These are phyloP conservation scores for Tetramorium simillimum DNA, from an alignment of 1,140 invertebrate genomes.

Conservation along the genomic window DNA sequence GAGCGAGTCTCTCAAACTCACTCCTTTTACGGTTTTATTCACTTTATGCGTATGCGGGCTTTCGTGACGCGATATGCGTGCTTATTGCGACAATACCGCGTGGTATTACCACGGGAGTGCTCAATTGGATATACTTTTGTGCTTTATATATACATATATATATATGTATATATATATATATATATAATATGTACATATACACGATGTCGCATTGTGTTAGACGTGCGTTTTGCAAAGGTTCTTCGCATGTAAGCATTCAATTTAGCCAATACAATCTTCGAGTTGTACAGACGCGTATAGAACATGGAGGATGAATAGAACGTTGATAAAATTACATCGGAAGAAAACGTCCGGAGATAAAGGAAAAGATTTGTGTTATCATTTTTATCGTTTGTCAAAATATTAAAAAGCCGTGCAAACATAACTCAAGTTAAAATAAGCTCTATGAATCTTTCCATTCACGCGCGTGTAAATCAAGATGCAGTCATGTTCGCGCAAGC, in stretches of 20 bases:
- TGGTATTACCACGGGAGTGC: slow-evolving; percentile 1
- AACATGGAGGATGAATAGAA: neutral
- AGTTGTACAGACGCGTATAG: neutral
- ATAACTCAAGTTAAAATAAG: neutral
- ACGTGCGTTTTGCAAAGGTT: slow-evolving; percentile 4
- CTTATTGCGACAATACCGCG: slow-evolving; percentile 57
- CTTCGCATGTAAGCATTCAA: slow-evolving; percentile 29
- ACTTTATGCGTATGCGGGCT: slow-evolving; percentile 40
- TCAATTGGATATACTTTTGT: slow-evolving; percentile 48
- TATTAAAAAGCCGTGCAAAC: neutral
- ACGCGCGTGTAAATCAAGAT: neutral
- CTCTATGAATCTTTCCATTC: neutral
- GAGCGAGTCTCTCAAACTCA: slow-evolving; percentile 31
- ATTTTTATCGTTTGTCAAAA: neutral
- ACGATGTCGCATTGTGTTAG: neutral
- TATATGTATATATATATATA: neutral
- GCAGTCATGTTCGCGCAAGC: neutral
- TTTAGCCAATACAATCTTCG: slow-evolving; percentile 16
- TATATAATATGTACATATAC: neutral
- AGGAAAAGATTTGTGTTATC: neutral
- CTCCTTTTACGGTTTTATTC: slow-evolving; percentile 56
- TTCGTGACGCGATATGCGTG: slow-evolving; percentile 27
- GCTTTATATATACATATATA: neutral
- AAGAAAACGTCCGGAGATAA: neutral
- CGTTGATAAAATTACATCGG: neutral